These are phyloP conservation scores for Anthopleura sola DNA, from an alignment of 64 coral and sea anemone genomes.

Conservation along the genomic window DNA sequence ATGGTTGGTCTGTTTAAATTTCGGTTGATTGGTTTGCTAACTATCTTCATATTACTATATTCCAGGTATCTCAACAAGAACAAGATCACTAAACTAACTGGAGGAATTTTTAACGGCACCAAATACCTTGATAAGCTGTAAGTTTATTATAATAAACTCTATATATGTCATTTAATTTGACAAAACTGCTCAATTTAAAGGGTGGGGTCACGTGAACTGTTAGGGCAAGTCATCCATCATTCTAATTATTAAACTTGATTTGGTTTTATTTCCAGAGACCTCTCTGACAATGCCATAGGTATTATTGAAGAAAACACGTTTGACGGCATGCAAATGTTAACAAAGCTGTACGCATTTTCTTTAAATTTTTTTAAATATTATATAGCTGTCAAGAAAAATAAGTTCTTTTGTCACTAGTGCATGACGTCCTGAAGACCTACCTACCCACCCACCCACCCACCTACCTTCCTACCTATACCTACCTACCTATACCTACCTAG, in stretches of 20 bases:
- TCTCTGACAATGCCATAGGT: neutral
- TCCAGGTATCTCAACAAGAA: neutral
- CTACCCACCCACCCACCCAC: no score
- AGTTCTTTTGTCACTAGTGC: no score
- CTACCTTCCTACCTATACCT: no score
- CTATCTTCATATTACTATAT: neutral
- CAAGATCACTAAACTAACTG: neutral
- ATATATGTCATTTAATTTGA: no score
- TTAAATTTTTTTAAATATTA: neutral
- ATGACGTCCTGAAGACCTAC: no score
- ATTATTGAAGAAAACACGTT: neutral
- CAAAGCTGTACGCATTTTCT: neutral
- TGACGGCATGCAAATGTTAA: neutral
- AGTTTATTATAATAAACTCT: neutral
- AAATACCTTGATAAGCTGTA: neutral
- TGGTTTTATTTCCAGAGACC: neutral
- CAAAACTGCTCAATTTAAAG: no score
- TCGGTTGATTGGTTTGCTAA: neutral
- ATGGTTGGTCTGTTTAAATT: no score
- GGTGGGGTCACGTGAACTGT: no score
- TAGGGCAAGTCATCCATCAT: no score
- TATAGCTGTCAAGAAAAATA: no score
- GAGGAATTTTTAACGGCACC: neutral
- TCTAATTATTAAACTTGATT: no score
- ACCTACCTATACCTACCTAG: no score